phyloP scores from a whole-genome alignment of 53 echinoderm and acorn worm species.

The Stichopus horrens region DNA sequence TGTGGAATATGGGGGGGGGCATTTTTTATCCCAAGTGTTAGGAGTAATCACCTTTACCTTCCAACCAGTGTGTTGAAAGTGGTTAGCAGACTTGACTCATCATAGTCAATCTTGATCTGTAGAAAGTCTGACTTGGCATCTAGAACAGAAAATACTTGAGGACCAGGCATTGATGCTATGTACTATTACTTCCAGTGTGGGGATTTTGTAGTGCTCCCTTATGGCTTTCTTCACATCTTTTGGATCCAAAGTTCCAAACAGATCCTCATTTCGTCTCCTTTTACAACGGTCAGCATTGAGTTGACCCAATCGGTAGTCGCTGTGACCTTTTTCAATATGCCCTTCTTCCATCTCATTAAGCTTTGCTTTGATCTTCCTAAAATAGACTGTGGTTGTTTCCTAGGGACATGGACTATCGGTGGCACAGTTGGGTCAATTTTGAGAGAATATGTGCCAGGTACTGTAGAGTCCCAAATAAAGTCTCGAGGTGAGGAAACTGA shows the following conservation, averaged over 20 bases:
- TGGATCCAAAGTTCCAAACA: constrained; percentile 52
- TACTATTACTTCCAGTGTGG: constrained; percentile 52
- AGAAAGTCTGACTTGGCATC: constrained; percentile 65
- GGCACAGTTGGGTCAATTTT: constrained; percentile 64
- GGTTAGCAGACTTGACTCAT: constrained; percentile 59
- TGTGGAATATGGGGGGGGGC: constrained; percentile 53
- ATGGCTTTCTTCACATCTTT: constrained; percentile 62
- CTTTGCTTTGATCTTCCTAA: constrained; percentile 36
- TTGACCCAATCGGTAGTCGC: constrained; percentile 67
- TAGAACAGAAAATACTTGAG: constrained; percentile 50
- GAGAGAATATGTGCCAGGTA: constrained; percentile 55
- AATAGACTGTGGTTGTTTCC: constrained; percentile 56
- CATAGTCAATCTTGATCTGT: constrained; percentile 65
- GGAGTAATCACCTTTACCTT: constrained; percentile 67
- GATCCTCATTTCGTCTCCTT: constrained; percentile 48
- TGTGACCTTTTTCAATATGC: constrained; percentile 51
- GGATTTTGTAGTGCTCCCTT: constrained; percentile 52
- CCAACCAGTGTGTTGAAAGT: constrained; percentile 71
- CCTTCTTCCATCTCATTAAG: constrained; percentile 47
- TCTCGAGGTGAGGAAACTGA: constrained; percentile 50
- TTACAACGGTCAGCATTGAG: constrained; percentile 58
- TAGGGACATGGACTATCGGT: constrained; percentile 68
- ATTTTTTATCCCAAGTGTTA: constrained; percentile 70
- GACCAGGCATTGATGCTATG: constrained; percentile 35
- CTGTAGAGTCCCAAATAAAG: constrained; percentile 51